These are phyloP conservation scores for Catostylus mosaicus DNA, from an alignment of 30 jellyfish, hydroid and myxozoan species.

Conservation along the genomic window DNA sequence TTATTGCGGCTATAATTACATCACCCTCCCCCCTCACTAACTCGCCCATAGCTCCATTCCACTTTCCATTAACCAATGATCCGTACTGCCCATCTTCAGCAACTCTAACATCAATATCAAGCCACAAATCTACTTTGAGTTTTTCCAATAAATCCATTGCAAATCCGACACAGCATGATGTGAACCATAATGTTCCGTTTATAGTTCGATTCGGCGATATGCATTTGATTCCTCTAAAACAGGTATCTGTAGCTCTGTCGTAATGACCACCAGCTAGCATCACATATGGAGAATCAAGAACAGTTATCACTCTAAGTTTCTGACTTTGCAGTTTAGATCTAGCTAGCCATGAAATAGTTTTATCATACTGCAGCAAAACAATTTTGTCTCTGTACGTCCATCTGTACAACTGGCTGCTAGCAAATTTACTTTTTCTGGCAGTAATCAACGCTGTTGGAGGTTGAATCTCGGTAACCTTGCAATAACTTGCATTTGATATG, in stretches of 20 bases:
- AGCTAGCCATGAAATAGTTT: conserved; percentile 2
- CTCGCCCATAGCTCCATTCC: conserved; percentile 91
- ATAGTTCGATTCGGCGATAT: background rate
- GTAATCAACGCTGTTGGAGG: background rate
- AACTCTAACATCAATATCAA: conserved; percentile 49
- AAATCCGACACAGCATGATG: conserved; percentile 86
- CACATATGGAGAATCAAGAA: conserved; percentile 52
- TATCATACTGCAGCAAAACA: conserved; percentile 3
- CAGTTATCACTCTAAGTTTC: conserved; percentile 35
- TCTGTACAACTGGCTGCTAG: conserved; percentile 10
- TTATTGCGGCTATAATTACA: conserved; percentile 82
- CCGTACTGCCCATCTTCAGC: conserved; percentile 94
- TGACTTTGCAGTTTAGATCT: conserved; percentile 29
- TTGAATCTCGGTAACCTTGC: background rate
- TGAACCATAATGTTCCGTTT: conserved; percentile 48
- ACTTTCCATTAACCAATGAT: conserved; percentile 31
- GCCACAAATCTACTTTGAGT: conserved; percentile 31
- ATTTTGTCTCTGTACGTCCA: conserved; percentile 9
- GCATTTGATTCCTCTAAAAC: conserved; percentile 54
- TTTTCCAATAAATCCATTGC: conserved; percentile 65
- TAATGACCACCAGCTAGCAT: background rate
- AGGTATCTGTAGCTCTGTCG: background rate
- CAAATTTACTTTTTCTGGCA: background rate
- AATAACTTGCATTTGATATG: no score
- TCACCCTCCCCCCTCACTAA: conserved; percentile 79